Conservation (phyloP, 1,140 invertebrate species). For the Panulirus ornatus region DNA sequence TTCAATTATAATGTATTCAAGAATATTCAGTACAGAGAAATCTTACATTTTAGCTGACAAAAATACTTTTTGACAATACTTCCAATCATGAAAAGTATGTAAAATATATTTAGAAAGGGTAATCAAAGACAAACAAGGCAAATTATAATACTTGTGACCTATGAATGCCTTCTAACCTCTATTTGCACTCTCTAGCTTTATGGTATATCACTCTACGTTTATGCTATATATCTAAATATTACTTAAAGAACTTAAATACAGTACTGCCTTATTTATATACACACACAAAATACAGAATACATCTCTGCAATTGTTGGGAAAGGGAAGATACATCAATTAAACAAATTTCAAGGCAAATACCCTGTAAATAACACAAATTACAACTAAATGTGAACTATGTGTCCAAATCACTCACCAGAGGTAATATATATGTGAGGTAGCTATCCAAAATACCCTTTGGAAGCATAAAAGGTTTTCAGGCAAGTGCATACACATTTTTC, state of each 20-base stretch:
- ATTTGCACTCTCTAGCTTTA: slow-evolving; percentile 15
- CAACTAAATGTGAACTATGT: not conserved
- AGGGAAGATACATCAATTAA: not conserved
- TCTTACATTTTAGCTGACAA: not conserved
- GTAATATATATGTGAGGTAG: slow-evolving; percentile 51
- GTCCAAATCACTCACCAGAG: slow-evolving; percentile 27
- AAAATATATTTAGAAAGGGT: not conserved
- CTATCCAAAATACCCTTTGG: slow-evolving; percentile 57
- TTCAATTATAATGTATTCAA: not conserved
- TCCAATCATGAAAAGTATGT: not conserved
- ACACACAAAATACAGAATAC: not conserved
- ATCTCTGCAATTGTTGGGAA: not conserved
- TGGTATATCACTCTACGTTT: too few species aligned
- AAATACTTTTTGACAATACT: not conserved
- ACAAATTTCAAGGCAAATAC: not conserved
- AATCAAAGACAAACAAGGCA: not conserved
- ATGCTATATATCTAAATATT: not conserved
- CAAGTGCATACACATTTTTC: not conserved
- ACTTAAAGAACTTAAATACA: not conserved
- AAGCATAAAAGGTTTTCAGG: slow-evolving; percentile 36
- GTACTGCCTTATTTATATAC: slow-evolving; percentile 1
- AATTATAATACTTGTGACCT: not conserved
- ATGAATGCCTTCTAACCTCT: not conserved
- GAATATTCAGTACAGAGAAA: not conserved
- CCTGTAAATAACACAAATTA: not conserved